Percentiles rank a stretch among this genome's conserved stretches.
phyloP scores from a whole-genome alignment of 2,113 vertebrate species.

The Podiceps cristatus region DNA sequence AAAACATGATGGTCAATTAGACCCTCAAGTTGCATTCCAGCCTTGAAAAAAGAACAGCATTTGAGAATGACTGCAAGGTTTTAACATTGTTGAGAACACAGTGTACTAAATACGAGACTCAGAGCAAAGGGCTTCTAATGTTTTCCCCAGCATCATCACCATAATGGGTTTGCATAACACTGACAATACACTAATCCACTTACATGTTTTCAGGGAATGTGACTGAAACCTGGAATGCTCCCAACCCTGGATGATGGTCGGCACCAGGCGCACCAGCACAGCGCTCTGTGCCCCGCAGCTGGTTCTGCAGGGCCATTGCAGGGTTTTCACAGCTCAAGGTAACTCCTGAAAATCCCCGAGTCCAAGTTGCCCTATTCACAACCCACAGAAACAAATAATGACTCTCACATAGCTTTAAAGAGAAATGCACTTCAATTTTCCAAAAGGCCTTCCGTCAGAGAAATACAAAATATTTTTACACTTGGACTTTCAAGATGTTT shows the following conservation, averaged over 20 bases:
- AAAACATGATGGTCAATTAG: background rate
- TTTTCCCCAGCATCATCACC: background rate
- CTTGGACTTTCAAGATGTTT: background rate
- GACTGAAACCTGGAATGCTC: background rate
- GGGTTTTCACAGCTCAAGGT: background rate
- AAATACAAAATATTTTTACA: background rate
- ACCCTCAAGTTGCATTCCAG: background rate
- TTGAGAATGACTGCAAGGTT: background rate
- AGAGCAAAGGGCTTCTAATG: background rate
- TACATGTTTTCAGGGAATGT: background rate
- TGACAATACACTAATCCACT: background rate
- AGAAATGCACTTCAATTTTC: background rate
- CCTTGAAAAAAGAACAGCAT: background rate
- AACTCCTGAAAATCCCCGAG: background rate
- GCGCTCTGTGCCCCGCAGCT: background rate
- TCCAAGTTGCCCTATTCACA: background rate
- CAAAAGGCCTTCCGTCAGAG: background rate
- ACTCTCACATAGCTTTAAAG: background rate
- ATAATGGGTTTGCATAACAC: background rate
- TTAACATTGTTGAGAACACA: background rate
- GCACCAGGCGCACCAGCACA: background rate
- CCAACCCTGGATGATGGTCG: background rate
- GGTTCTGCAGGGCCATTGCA: accelerated
- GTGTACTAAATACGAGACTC: background rate
- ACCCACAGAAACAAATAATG: background rate